These are phyloP conservation scores for Pseudopipra pipra DNA, from an alignment of 2,113 vertebrate species.

Conservation along the genomic window DNA sequence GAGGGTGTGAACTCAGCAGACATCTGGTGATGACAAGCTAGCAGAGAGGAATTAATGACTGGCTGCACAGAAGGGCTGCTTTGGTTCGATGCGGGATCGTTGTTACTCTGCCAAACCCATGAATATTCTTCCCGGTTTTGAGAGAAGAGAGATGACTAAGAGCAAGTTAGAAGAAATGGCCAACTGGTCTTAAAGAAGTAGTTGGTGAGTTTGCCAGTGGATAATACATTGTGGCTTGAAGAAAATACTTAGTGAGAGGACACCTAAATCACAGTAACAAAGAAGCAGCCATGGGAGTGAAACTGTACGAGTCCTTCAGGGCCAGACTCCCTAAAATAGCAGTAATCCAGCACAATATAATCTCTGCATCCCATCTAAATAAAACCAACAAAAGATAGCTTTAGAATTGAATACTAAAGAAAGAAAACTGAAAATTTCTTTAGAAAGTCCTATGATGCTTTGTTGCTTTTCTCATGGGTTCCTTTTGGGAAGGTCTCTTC, in stretches of 20 bases:
- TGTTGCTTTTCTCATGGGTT: background rate
- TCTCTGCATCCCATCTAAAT: background rate
- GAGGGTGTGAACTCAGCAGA: constrained; percentile 21
- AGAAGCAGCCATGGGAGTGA: background rate
- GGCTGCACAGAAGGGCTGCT: constrained; percentile 1
- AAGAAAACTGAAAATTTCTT: background rate
- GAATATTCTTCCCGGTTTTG: background rate
- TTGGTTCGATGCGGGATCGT: background rate
- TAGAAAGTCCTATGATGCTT: background rate
- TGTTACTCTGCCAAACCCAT: background rate
- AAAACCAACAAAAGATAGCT: background rate
- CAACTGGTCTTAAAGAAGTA: background rate
- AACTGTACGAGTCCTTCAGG: background rate
- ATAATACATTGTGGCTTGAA: background rate
- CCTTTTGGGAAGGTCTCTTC: background rate
- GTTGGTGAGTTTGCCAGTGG: background rate
- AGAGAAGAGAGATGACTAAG: constrained; percentile 18
- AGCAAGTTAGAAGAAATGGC: background rate
- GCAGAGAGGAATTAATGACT: constrained; percentile 25
- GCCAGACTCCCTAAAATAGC: background rate
- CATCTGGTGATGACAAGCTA: constrained; percentile 32
- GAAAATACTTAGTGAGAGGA: background rate
- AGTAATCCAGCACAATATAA: background rate
- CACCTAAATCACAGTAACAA: background rate
- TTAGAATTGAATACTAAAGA: background rate